Base-by-base conservation (phyloP, 1,140 invertebrate species). In the Diorhabda sublineata region DNA sequence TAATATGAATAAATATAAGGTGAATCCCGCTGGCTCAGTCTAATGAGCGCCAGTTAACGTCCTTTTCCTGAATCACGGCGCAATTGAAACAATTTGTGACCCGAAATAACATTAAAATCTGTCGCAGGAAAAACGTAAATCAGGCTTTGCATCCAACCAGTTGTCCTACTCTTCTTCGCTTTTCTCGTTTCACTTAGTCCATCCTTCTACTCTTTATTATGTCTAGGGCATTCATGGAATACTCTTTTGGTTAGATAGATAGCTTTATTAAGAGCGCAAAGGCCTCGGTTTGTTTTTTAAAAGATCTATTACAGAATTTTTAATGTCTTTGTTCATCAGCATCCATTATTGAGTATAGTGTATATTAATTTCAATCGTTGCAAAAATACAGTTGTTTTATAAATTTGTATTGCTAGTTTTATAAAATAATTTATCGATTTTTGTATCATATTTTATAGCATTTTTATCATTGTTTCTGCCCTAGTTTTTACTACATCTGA, bases 1-100 rank as follows among this genome's bases (percentile, higher is more conserved):
- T 80, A 79, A 76, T 77, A 79, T 80, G 78, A 80, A 80, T 80
- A 80, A 80, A 79, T 80, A 80, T 80, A 80, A 80, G 78, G 78
- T 76, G 75, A 73, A 78, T 79, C 76, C 77, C 57, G 74, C 77
- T 47, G 74, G 74, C 74, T 75, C 76, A 79, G 79, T 79, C 81
- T 82, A 83, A 82, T 83, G 82, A 82, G 82, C 76, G 76, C 79
- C 81, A 81, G 80, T 83, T 82, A 82, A 77, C 81, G 81, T 82
- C 81, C 77, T 69, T 67, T 76, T 77, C 76, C 77, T 83, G 82
- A 83, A 77, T 82, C 81, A 82, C 82, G 81, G 80, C 75, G 80
- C 82, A 81, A 83, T 83, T 83, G 82, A 82, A 83, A 82, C 81
- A 83, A 83, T 83, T 83, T 83, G 82, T 83, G 82, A 83, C 78